Evolutionary conservation across 1,140 invertebrate genomes (phyloP), one percentile per base, ranked within the genome.

Genomic region (Olivierus martensii): DNA sequence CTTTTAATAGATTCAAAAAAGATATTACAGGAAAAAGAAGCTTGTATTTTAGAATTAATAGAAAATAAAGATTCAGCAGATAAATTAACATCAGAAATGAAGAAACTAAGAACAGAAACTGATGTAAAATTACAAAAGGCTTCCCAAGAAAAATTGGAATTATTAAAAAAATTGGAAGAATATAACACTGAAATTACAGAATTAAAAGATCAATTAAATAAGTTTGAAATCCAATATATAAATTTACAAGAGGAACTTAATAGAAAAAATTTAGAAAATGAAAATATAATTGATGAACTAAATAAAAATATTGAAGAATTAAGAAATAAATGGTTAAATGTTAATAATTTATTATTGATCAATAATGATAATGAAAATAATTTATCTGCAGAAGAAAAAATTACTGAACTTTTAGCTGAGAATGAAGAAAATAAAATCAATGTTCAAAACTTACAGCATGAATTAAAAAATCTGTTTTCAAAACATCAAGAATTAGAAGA

Each of bases 211-310:
- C 52, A 54, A 22, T 49, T 54, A 21, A 22, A 39, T 14, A 41
- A 54, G 6, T 38, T 49, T 28, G 52, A 54, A 49, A 54, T 18
- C 10, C 46, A 49, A 34, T 6, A 49, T 6, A 14, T 14, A 21
- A 4, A 19, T 28, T 10, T 49, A 5, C 38, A 37, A 38, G 47
- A 42, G 6, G 52, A 54, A n/a, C 38, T 54, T 11, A 49, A 28
- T 1, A 10, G 22, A 44, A 28, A n/a, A 9, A 3, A 19, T 19
- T 5, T 44, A 18, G 17, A 15, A 44, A 21, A 12, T 18, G 19
- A 12, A 44, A 44, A 7, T 7, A 10, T 44, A 44, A 44, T 18
- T 9, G 6, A 21, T 6, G 12, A 6, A 6, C 12, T 44, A 18
- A 44, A 12, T 18, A 19, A 18, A 44, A 19, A 21, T 5, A 35